Conservation (phyloP, 2,888 invertebrate species). For the Monochamus alternatus region DNA sequence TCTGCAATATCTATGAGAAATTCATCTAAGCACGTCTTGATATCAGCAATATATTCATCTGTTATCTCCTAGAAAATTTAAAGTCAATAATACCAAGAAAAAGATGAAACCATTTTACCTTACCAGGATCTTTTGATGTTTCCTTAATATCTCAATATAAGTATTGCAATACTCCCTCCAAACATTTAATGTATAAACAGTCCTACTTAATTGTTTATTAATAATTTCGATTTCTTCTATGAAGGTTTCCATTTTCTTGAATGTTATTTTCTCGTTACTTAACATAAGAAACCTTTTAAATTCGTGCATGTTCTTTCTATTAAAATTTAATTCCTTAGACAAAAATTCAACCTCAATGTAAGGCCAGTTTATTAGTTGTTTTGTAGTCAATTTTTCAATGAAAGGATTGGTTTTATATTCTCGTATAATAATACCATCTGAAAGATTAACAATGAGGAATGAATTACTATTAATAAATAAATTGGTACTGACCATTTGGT, state of each 20-base stretch:
- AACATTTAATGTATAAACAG: conserved; percentile 45
- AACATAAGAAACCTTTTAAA: conserved; percentile 45
- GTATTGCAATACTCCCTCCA: conserved; percentile 43
- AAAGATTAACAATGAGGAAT: conserved; percentile 7
- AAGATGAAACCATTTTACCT: conserved; percentile 1
- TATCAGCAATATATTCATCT: conserved; percentile 28
- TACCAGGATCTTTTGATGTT: conserved; percentile 34
- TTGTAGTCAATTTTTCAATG: conserved; percentile 33
- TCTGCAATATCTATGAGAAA: conserved; percentile 45
- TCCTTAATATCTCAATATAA: conserved; percentile 37
- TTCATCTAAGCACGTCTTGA: conserved; percentile 42
- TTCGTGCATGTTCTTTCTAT: conserved; percentile 44
- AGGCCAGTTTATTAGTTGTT: conserved; percentile 49
- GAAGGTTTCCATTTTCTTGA: conserved; percentile 41
- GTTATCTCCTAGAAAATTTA: conserved; percentile 34
- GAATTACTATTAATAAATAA: not conserved
- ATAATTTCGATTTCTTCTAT: conserved; percentile 46
- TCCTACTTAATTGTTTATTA: conserved; percentile 35
- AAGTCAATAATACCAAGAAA: not conserved
- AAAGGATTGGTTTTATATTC: conserved; percentile 42
- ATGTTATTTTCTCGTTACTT: conserved; percentile 43
- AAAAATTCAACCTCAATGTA: conserved; percentile 44
- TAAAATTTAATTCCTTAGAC: conserved; percentile 45
- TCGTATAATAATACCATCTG: conserved; percentile 42
- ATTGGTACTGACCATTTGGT: conserved; percentile 34